Base-by-base conservation (phyloP, 2,888 invertebrate genomes). In the Sinopyrophorus schimmeli region DNA sequence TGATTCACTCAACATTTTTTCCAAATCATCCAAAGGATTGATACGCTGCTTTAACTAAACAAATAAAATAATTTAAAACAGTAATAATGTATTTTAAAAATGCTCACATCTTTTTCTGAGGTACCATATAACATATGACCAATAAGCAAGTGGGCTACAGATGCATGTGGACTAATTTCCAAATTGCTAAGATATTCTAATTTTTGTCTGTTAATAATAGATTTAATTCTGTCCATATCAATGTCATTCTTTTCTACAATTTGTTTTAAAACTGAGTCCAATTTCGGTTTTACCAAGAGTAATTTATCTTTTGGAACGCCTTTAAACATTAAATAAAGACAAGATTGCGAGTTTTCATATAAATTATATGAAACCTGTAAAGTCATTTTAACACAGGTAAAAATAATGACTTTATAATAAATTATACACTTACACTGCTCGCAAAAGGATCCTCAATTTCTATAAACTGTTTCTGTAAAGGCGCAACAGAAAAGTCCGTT, bases 401-500 rank as follows among this genome's bases (percentile, higher is more conserved):
- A 1, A 34, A 34, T 10, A 34, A 3, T 15, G 7, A 15, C n/a
- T 15, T 30, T 10, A 30, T 10, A 14, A 30, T 24, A 4, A 30
- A 3, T 30, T 28, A 27, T n/a, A 5, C 12, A 71, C 77, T 74
- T 68, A 89, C 89, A 66, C 83, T 81, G 64, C 89, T 90, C 12
- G 91, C 91, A 58, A 81, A 81, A 0, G 92, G 90, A 65, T 92
- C 87, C 32, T 85, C 83, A 38, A 82, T 79, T 74, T 92, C 92
- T 1, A 92, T 88, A 71, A 93, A 88, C 64, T 84, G 83, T 61
- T 84, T 81, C 65, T 91, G 89, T 39, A 95, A 75, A 6, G 92
- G 92, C 53, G 92, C 87, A 9, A 90, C 86, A 5, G 93, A 83
- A n/a, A 89, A 89, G 62, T 92, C 89, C 6, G 89, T 88, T 43